Evolutionary conservation across 1,140 invertebrate genomes (phyloP).

Genomic region (Lethrus apterus): DNA sequence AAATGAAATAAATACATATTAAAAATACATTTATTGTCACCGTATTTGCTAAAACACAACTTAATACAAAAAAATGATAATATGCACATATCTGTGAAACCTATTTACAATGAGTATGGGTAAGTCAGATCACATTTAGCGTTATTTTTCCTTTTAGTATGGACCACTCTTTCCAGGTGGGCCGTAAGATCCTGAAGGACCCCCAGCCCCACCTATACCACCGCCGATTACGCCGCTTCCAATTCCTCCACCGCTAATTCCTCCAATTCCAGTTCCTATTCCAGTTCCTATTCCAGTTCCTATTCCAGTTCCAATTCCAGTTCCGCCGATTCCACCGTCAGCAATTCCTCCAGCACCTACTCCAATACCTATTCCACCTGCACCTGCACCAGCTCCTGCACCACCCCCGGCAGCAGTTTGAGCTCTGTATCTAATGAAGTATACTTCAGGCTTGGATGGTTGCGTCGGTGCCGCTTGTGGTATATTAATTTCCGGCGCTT

Average conservation of each 20-base stretch:
- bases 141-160: slow-evolving; percentile 10
- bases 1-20: too few species aligned
- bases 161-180: slow-evolving; percentile 13
- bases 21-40: slow-evolving; percentile 13
- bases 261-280: neutral
- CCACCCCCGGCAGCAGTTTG: slow-evolving; percentile 49
- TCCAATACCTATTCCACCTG: slow-evolving; percentile 38
- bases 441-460: slow-evolving; percentile 67
- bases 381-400: slow-evolving; percentile 41
- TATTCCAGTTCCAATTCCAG: slow-evolving; percentile 15
- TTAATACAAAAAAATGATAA: neutral
- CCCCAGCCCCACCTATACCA: slow-evolving; percentile 2
- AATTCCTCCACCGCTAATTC: neutral
- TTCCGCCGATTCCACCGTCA: slow-evolving; percentile 32
- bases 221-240: slow-evolving; percentile 6
- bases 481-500: slow-evolving; percentile 66
- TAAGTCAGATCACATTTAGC: slow-evolving; percentile 1
- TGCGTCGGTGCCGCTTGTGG: slow-evolving; percentile 68
- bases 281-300: neutral
- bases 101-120: neutral
- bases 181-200: slow-evolving; percentile 8
- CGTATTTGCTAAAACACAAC: slow-evolving; percentile 6
- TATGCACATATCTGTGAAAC: neutral
- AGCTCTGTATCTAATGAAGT: slow-evolving; percentile 21
- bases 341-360: slow-evolving; percentile 29